Percentiles rank a stretch among this genome's conserved stretches.
These are phyloP conservation scores for Nesogale talazaci DNA, from an alignment of 2,113 vertebrate species.

Conservation along the genomic window DNA sequence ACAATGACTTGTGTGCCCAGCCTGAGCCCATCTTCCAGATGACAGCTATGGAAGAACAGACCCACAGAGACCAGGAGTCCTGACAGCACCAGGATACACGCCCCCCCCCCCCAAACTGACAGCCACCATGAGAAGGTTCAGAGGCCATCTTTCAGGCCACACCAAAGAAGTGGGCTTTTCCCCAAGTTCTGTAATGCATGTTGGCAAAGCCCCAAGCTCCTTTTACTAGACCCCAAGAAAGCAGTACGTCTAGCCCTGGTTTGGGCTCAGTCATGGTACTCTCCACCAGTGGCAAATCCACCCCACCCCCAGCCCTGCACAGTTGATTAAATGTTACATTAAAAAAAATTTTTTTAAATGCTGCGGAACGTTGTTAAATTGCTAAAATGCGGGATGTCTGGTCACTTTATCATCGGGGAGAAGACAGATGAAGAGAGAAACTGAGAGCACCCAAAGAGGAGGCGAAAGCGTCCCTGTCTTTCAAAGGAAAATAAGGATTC, in stretches of 20 bases:
- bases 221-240: neutral
- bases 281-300: neutral
- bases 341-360: too few species aligned
- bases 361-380: too few species aligned
- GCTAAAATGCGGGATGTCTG: too few species aligned
- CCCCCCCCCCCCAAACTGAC: neutral
- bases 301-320: neutral
- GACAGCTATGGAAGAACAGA: slow-evolving; percentile 56
- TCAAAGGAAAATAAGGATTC: neutral
- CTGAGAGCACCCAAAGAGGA: neutral
- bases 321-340: slow-evolving; percentile 68
- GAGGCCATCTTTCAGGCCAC: neutral
- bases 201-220: neutral
- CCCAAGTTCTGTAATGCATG: slow-evolving; percentile 42
- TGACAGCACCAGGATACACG: neutral
- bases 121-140: slow-evolving; percentile 16
- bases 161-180: neutral
- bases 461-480: neutral
- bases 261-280: neutral
- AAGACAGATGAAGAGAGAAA: too few species aligned
- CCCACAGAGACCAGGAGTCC: slow-evolving; percentile 47
- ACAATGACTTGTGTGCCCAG: slow-evolving; percentile 84
- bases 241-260: neutral
- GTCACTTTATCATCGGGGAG: too few species aligned
- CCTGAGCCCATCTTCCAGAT: slow-evolving; percentile 71